Base-by-base conservation (phyloP, 1,140 invertebrate genomes). In the Acromyrmex charruanus region DNA sequence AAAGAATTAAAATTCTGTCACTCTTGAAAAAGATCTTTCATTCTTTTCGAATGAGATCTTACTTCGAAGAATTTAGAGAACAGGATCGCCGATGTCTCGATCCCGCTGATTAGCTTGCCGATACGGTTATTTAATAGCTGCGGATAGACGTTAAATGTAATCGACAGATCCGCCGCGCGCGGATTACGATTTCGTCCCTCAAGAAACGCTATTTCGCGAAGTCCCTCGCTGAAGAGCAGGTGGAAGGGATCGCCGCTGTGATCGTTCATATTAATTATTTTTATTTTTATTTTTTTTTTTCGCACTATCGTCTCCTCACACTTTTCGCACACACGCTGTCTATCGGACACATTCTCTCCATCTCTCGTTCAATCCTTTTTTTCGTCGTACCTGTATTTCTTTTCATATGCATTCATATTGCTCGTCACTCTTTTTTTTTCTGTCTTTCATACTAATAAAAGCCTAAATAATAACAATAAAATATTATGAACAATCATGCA, bases 171-270 rank as follows among this genome's bases (percentile, higher is more conserved):
- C 53, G 39, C 68, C 49, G n/a, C 25, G 6, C 65, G 63, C 49
- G 77, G 55, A 53, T 61, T 53, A 9, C 69, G 21, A 51, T 51
- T 61, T 35, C 39, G 9, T 53, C 49, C 16, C 58, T 49, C 79
- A 18, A 25, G 21, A 61, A 25, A 74, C 68, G 25, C 80, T 74
- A 49, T 21, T 25, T 82, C 49, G 51, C 65, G 49, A 58, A 69
- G 9, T 65, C 49, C 77, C 35, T 18, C 28, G 28, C 63, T 35
- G 80, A 75, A 63, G 39, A 53, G 28, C 39, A 31, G 39, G 39
- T 39, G 69, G 14, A 55, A 84, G 25, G 25, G 28, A 35, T 55
- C 39, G 35, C n/a, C 55, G 80, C 55, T 82, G 79, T 69, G 72
- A 69, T 31, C 75, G 69, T 39, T 66, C 39, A 44, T 39, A 53